Evolutionary conservation across 2,888 invertebrate genomes (phyloP).

Genomic region (Thecocarcelia acutangulata): DNA sequence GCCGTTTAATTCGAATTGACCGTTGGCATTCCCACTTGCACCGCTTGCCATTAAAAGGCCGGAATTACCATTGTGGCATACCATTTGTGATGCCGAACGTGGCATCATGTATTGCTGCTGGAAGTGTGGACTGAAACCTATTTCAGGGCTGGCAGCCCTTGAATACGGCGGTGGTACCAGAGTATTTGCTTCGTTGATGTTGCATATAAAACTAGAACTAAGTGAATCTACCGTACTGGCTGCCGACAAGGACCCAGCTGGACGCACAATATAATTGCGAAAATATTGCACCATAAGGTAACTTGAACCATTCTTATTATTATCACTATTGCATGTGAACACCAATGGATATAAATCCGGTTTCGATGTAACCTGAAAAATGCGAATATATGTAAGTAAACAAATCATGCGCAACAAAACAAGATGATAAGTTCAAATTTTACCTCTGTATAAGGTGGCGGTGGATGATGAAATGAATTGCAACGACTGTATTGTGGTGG

Average conservation of each 20-base stretch:
- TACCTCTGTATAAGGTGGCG: conserved; percentile 93
- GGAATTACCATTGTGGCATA: conserved; percentile 78
- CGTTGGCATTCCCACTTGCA: conserved; percentile 64
- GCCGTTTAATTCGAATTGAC: conserved; percentile 59
- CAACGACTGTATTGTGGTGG: conserved; percentile 93
- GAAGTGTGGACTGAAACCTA: conserved; percentile 82
- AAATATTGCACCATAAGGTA: conserved; percentile 93
- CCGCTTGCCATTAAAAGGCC: conserved; percentile 51
- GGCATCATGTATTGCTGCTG: conserved; percentile 81
- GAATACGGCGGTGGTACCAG: conserved; percentile 93
- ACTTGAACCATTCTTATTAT: conserved; percentile 87
- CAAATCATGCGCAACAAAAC: neutral
- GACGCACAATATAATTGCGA: conserved; percentile 89
- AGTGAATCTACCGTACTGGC: conserved; percentile 93
- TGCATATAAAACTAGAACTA: conserved; percentile 93
- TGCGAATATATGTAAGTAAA: too few relatives aligned
- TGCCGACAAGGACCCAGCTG: conserved; percentile 89
- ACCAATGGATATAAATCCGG: conserved; percentile 93
- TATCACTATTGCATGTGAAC: conserved; percentile 89
- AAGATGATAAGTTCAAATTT: conserved; percentile 26
- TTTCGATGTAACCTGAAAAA: conserved; percentile 89
- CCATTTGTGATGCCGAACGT: conserved; percentile 84
- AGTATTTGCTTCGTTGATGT: conserved; percentile 92
- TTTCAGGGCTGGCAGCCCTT: conserved; percentile 88
- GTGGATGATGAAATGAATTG: conserved; percentile 90